phyloP scores from a whole-genome alignment of 2,888 invertebrate genomes.

The Lasioglossum calceatum region DNA sequence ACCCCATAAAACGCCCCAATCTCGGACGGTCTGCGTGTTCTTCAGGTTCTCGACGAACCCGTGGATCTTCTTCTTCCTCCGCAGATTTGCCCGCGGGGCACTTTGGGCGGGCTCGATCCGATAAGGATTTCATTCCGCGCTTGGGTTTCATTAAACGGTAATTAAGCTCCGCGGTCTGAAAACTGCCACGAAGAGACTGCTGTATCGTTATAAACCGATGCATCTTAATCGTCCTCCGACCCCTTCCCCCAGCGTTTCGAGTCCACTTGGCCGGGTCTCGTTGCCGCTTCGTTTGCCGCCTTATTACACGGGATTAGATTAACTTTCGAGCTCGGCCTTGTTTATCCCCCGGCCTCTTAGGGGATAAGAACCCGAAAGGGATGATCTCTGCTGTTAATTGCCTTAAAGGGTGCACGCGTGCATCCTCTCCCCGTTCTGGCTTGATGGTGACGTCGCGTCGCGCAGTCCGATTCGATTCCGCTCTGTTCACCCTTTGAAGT shows the following conservation, averaged over 20 bases:
- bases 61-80: conserved; percentile 34
- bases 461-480: conserved; percentile 48
- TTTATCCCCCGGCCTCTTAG: conserved; percentile 69
- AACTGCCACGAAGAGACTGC: conserved; percentile 59
- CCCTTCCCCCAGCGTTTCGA: conserved; percentile 33
- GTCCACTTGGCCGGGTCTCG: conserved; percentile 43
- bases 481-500: conserved; percentile 36
- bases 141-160: conserved; percentile 81
- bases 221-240: conserved; percentile 75
- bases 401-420: conserved; percentile 71
- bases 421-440: conserved; percentile 14
- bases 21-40: conserved; percentile 10
- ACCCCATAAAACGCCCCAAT: background rate
- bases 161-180: conserved; percentile 77
- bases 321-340: conserved; percentile 74
- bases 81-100: conserved; percentile 34
- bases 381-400: conserved; percentile 77
- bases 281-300: conserved; percentile 70
- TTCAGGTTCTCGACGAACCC: conserved; percentile 1
- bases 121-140: conserved; percentile 81
- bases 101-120: conserved; percentile 60
- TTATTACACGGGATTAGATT: conserved; percentile 80
- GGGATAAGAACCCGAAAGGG: conserved; percentile 56
- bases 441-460: conserved; percentile 24
- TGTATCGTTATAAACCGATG: conserved; percentile 81